Conservation (phyloP, 2,888 invertebrate genomes). For the Lasioglossum oenotherae region DNA sequence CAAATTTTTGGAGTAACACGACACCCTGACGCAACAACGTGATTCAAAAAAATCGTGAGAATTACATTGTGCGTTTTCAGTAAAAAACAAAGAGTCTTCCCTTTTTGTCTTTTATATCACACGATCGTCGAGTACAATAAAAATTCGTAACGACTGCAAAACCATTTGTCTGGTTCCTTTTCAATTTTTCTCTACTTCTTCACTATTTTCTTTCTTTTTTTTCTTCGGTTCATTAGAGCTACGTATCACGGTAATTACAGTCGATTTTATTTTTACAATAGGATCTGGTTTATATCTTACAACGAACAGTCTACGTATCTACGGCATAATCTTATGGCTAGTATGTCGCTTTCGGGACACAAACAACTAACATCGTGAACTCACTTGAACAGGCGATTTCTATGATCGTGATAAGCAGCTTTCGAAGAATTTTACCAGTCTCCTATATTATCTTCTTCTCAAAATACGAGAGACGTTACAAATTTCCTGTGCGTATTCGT, state of each 20-base stretch:
- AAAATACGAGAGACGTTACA: background rate
- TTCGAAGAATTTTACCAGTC: background rate
- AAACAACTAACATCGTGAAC: slow-evolving; percentile 33
- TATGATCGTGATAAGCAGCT: background rate
- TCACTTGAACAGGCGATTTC: slow-evolving; percentile 1
- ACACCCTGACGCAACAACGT: background rate
- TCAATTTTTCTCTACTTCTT: background rate
- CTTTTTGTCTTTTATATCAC: slow-evolving; percentile 51
- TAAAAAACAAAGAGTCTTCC: slow-evolving; percentile 21
- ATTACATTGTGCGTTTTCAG: slow-evolving; percentile 12
- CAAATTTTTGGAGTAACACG: background rate
- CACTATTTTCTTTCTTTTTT: background rate
- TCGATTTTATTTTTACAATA: slow-evolving; percentile 22
- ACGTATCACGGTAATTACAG: slow-evolving; percentile 56
- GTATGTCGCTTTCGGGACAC: slow-evolving; percentile 28
- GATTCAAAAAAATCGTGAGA: background rate
- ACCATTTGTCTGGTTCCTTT: background rate
- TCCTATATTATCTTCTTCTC: background rate
- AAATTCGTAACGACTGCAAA: slow-evolving; percentile 19
- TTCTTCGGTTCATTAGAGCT: slow-evolving; percentile 23
- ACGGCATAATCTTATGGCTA: slow-evolving; percentile 40
- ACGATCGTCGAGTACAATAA: slow-evolving; percentile 30
- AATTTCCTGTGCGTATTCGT: background rate
- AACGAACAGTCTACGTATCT: slow-evolving; percentile 28
- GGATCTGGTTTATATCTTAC: slow-evolving; percentile 28